These are phyloP conservation scores for Meloidogyne chitwoodi DNA, from an alignment of 1,140 invertebrate species.

Conservation along the genomic window DNA sequence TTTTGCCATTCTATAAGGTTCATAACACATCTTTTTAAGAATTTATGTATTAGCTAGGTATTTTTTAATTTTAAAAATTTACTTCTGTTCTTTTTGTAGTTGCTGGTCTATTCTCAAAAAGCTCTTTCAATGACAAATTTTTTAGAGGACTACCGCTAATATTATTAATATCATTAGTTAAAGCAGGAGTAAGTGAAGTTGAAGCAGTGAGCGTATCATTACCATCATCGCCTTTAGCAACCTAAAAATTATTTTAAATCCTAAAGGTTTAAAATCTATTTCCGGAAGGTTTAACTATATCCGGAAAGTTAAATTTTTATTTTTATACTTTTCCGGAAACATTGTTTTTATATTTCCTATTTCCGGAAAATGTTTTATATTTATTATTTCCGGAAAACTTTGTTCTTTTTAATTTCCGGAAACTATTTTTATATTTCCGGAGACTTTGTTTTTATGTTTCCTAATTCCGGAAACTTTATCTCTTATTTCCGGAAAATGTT, in stretches of 20 bases:
- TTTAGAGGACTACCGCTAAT: background rate
- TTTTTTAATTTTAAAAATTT: background rate
- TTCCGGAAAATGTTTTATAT: too few species aligned
- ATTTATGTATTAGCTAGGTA: background rate
- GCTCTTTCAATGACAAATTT: conserved; percentile 48
- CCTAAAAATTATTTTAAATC: background rate
- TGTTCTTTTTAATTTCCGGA: too few species aligned
- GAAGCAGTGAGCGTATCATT: background rate
- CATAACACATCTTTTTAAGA: conserved; percentile 55
- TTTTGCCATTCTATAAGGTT: conserved; percentile 55
- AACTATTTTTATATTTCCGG: too few species aligned
- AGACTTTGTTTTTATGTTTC: too few species aligned
- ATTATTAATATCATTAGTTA: background rate
- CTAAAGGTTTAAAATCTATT: too few species aligned
- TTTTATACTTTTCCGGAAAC: too few species aligned
- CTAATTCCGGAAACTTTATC: too few species aligned
- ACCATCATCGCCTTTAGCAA: background rate
- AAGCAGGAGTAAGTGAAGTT: background rate
- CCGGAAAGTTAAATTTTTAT: too few species aligned
- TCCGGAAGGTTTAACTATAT: too few species aligned
- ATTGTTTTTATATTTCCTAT: too few species aligned
- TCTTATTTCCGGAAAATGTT: too few species aligned
- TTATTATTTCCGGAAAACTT: too few species aligned
- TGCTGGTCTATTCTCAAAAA: conserved; percentile 56
- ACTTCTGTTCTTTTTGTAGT: conserved; percentile 45